These are phyloP conservation scores for Mylabris phalerata DNA, from an alignment of 1,140 invertebrate genomes.

Conservation along the genomic window DNA sequence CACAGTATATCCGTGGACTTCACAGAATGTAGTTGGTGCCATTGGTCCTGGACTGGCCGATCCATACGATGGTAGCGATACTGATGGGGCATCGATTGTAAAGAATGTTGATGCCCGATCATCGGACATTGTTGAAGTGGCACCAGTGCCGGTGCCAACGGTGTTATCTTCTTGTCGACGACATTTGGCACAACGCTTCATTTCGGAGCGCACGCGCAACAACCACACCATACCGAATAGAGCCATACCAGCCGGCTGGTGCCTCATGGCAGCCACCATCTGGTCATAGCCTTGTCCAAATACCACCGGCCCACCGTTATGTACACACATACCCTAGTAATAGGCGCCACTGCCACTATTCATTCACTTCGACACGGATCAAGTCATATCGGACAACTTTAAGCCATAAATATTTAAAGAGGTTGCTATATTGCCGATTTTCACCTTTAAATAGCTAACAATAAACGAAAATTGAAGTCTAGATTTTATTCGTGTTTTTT, in stretches of 20 bases:
- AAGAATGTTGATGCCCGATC: conserved; percentile 45
- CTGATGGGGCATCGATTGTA: conserved; percentile 47
- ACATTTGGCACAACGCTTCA: conserved; percentile 64
- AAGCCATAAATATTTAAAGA: too few species aligned
- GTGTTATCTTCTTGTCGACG: conserved; percentile 47
- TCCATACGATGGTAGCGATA: conserved; percentile 14
- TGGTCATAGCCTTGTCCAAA: conserved; percentile 20
- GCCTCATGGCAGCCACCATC: conserved; percentile 30
- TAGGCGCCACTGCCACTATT: too few species aligned
- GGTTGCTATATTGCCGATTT: too few species aligned
- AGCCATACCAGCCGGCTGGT: conserved; percentile 52
- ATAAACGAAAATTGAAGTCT: too few species aligned
- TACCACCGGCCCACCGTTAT: conserved; percentile 2
- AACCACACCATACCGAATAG: conserved; percentile 80
- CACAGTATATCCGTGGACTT: conserved; percentile 53
- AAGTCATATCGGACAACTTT: too few species aligned
- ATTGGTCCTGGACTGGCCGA: conserved; percentile 28
- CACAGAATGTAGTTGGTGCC: conserved; percentile 49
- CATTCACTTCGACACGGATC: too few species aligned
- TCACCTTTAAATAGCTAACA: too few species aligned
- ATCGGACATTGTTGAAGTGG: conserved; percentile 18
- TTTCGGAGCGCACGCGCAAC: conserved; percentile 65
- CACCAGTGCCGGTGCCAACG: conserved; percentile 34
- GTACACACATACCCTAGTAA: conserved; percentile 13
- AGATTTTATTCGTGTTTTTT: too few species aligned